These are phyloP conservation scores for Alaudala cheleensis DNA, from an alignment of 2,113 vertebrate genomes.

Conservation along the genomic window DNA sequence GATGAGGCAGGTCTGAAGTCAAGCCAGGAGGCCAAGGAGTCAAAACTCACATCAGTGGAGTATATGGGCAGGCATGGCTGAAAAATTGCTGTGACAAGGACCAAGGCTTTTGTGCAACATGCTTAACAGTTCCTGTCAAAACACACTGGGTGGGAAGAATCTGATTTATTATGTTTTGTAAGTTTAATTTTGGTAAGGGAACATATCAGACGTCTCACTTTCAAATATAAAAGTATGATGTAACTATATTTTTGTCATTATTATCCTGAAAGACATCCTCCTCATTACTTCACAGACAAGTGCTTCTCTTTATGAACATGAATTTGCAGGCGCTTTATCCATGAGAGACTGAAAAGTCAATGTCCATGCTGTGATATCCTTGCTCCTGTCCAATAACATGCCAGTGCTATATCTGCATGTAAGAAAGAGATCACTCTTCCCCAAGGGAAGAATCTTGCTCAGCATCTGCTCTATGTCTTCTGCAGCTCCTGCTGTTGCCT, in stretches of 20 bases:
- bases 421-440: conserved; percentile 5
- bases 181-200: neutral
- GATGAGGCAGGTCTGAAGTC: neutral
- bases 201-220: neutral
- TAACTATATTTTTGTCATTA: neutral
- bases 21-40: neutral
- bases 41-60: neutral
- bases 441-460: conserved; percentile 19
- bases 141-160: neutral
- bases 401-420: neutral
- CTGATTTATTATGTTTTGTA: neutral
- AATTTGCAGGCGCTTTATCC: conserved; percentile 1
- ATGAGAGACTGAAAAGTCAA: neutral
- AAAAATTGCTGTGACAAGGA: neutral
- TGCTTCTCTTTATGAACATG: neutral
- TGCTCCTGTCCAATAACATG: neutral
- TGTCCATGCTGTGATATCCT: neutral
- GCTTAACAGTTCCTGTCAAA: neutral
- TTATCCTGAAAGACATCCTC: neutral
- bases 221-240: neutral
- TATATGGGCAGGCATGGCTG: neutral
- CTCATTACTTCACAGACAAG: neutral
- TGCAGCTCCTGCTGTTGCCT: conserved; percentile 5
- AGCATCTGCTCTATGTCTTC: conserved; percentile 52
- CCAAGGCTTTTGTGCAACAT: neutral